Conservation (phyloP, 2,888 invertebrate species). For the Dicycla oo region DNA sequence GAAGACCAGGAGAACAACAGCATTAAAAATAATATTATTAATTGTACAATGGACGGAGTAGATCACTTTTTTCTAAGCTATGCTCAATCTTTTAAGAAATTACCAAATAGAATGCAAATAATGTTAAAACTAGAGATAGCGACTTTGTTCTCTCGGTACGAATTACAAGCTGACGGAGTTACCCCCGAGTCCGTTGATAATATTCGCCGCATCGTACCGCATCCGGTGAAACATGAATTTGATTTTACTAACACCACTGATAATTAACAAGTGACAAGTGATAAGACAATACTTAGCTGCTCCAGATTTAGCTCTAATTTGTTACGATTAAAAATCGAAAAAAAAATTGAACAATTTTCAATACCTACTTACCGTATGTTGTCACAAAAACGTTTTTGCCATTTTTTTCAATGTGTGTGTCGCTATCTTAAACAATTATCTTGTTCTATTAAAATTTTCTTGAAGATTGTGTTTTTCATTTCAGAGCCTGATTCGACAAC, state of each 20-base stretch:
- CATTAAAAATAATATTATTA: slow-evolving; percentile 1
- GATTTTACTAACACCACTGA: slow-evolving; percentile 35
- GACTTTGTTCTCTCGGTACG: slow-evolving; percentile 58
- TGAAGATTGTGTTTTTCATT: slow-evolving; percentile 10
- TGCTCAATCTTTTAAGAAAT: slow-evolving; percentile 54
- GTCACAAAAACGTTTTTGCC: too few species aligned
- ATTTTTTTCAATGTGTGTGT: background rate
- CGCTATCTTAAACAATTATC: background rate
- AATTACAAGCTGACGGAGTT: slow-evolving; percentile 47
- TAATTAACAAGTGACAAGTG: slow-evolving; percentile 14
- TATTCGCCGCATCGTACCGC: slow-evolving; percentile 33
- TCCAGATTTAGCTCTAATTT: background rate
- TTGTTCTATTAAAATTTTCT: background rate
- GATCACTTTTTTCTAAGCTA: slow-evolving; percentile 61
- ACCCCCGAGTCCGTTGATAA: slow-evolving; percentile 25
- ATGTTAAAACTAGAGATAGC: slow-evolving; percentile 63
- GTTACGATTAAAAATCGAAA: background rate
- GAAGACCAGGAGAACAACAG: background rate
- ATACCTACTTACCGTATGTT: background rate
- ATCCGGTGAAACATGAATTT: slow-evolving; percentile 42
- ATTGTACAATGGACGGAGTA: slow-evolving; percentile 27
- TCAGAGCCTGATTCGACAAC: background rate
- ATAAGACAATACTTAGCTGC: background rate
- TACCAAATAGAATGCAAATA: slow-evolving; percentile 60
- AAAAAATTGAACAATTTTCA: background rate